Evolutionary conservation across 2,797 vertebrate genomes (phyloP), one percentile per base, ranked within the genome.

Genomic region (Pempheris klunzingeri): DNA sequence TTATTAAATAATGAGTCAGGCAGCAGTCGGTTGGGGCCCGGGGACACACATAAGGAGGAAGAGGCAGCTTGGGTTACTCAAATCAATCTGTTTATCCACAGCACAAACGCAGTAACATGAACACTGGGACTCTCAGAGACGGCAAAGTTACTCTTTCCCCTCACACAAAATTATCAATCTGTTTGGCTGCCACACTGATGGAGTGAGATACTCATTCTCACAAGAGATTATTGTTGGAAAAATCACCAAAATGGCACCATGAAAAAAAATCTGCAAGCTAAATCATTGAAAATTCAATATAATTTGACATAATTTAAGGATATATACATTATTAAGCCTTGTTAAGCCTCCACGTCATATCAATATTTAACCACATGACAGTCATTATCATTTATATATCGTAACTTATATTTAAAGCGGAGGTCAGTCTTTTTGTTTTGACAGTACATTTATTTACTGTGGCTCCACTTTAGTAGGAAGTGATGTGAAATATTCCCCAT

Each of bases 1-100:
- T 74, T 80, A 82, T 87, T 71, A 78, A 90, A 88, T 90, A 85
- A 90, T 92, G 87, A 92, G 86, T 87, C 85, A 88, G 75, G 70
- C 86, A 87, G 89, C 89, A 91, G 89, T 91, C 89, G 90, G 89
- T 84, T 28, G 59, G 71, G 70, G 78, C 88, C 86, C 24, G 67
- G 72, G 86, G 91, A 87, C 62, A 87, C 64, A 34, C 75, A 81
- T 74, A 75, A 80, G 70, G 53, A 71, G 59, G 71, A 28, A 66
- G 54, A 83, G 68, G 85, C 86, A 88, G 88, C 87, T 85, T 78
- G 78, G 64, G 81, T 85, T 87, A 57, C 80, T 85, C 77, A 74
- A 85, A 89, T 87, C 81, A 88, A 88, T 90, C 83, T 88, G 89
- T 87, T 89, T 88, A 84, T 80, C 80, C 70, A 82, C 86, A 84